phyloP scores from a whole-genome alignment of 2,113 vertebrate genomes.

The Nansenia antarctica region DNA sequence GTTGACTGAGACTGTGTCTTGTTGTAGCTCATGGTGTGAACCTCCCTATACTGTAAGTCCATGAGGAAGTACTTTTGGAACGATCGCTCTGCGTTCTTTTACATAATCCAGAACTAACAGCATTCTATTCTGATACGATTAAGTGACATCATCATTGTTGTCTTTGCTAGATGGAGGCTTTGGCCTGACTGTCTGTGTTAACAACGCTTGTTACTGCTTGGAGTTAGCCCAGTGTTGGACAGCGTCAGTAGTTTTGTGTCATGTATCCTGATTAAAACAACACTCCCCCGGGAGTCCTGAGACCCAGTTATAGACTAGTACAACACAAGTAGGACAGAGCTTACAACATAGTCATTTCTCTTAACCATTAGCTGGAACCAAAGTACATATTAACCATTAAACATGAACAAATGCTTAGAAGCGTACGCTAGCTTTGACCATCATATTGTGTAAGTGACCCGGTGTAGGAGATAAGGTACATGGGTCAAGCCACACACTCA shows the following conservation, averaged over 20 bases:
- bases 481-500: background rate
- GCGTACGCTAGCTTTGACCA: background rate
- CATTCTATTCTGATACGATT: conserved; percentile 16
- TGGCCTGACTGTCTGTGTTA: background rate
- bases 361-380: background rate
- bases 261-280: background rate
- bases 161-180: conserved; percentile 13
- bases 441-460: background rate
- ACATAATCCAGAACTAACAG: background rate
- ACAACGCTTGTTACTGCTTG: conserved; percentile 23
- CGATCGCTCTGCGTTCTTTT: background rate
- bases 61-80: conserved; percentile 1
- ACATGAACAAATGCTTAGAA: background rate
- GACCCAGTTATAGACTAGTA: conserved; percentile 13
- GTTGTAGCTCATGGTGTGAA: background rate
- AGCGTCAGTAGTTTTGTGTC: background rate
- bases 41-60: background rate
- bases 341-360: background rate
- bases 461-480: background rate
- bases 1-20: too few relatives aligned
- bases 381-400: background rate
- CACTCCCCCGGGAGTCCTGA: background rate
- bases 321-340: too few relatives aligned
- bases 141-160: conserved; percentile 1
- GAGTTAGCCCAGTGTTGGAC: conserved; percentile 1